Base-by-base conservation (phyloP, 1,140 invertebrate genomes). In the Drosophila insularis region DNA sequence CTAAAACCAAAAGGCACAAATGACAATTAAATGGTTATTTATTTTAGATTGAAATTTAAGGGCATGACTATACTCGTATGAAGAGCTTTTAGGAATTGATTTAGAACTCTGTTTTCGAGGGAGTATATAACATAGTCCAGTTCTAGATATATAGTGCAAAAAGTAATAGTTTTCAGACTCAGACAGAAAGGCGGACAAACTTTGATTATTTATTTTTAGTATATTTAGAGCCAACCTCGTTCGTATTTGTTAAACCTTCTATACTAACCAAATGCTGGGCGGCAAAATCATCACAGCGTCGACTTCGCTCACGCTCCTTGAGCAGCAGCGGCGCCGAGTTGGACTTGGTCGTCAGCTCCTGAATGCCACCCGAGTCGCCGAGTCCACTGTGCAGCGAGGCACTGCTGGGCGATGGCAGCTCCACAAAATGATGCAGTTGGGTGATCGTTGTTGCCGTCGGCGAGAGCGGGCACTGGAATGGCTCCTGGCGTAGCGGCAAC, bases 301-400 rank as follows among this genome's bases (percentile, higher is more conserved):
- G 65, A 68, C 77, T 80, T 14, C 71, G 70, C 63, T 87, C 89
- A 10, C 90, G 90, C 56, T 92, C 82, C 65, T 91, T 92, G 53
- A 92, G 72, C 68, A 92, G 75, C 63, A 92, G 68, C 50, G 91
- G 91, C 10, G 90, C 91, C 46, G 91, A 92, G 68, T 91, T 92
- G 17, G 91, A 92, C 54, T 92, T 92, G 60, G 91, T 92, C 23
- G 90, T 90, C 23, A 92, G 76, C 53, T 92, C 90, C 70, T 91
- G 90, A 6, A 92, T 84, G 77, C 79, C 87, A 56, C 84, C 89
- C 0, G 90, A 71, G 23, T 91, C 81, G 55, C 74, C 75, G 32
- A 76, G 17, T 31, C 80, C 86, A 69, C 91, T 92, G 71, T 92
- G 81, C 68, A 92, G 60, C 2, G 92, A 91, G 4, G 87, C 91